Percentiles rank a stretch among this genome's conserved stretches.
Evolutionary conservation across 2,888 invertebrate species (phyloP).

Genomic region (Sinodicranocentrus sp.): DNA sequence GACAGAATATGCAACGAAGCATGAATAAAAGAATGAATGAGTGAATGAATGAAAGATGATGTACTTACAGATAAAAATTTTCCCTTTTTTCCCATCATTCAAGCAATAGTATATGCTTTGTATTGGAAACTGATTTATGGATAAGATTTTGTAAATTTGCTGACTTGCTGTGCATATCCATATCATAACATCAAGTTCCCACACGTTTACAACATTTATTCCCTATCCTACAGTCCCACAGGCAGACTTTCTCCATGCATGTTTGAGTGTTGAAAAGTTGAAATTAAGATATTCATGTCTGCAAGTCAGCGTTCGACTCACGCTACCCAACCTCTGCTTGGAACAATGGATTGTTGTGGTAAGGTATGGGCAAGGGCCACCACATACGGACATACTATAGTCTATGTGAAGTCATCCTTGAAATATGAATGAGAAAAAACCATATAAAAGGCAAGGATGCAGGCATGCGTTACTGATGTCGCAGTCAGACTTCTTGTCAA

Average conservation of each 20-base stretch:
- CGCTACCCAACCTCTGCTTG: background rate
- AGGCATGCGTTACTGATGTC: too few species aligned
- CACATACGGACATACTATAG: slow-evolving; percentile 37
- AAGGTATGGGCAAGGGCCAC: slow-evolving; percentile 30
- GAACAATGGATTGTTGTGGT: slow-evolving; percentile 31
- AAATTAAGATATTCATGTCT: too few species aligned
- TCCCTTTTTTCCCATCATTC: slow-evolving; percentile 33
- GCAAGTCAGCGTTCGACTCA: too few species aligned
- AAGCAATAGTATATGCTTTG: background rate
- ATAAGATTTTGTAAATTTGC: slow-evolving; percentile 21
- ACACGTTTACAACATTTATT: slow-evolving; percentile 2
- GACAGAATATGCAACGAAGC: slow-evolving; percentile 9
- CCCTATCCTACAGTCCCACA: too few species aligned
- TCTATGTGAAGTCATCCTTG: slow-evolving; percentile 40
- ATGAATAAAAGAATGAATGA: slow-evolving; percentile 36
- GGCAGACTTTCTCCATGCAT: too few species aligned
- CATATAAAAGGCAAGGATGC: too few species aligned
- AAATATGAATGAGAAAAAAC: slow-evolving; percentile 30
- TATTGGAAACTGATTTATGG: background rate
- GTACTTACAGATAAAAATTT: background rate
- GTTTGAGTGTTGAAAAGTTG: too few species aligned
- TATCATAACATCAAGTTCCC: slow-evolving; percentile 36
- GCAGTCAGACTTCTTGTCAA: too few species aligned
- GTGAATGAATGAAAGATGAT: slow-evolving; percentile 30
- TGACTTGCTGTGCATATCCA: slow-evolving; percentile 15